Evolutionary conservation across 1,140 invertebrate genomes (phyloP), one percentile per base, ranked within the genome.

Genomic region (Drosophila ambigua): DNA sequence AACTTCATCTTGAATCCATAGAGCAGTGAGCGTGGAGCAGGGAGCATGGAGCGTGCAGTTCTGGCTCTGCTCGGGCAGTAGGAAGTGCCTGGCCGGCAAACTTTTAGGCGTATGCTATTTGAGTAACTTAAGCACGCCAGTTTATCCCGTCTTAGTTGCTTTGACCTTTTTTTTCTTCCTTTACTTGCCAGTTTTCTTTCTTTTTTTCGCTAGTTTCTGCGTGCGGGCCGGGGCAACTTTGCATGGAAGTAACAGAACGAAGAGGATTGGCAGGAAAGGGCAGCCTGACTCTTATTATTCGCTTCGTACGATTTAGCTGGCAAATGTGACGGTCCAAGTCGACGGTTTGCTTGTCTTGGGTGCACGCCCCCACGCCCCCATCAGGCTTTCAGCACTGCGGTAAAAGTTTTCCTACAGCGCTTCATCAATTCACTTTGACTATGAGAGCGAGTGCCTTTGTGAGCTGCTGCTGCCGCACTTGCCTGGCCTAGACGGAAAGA

Each of bases 351-450:
- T 39, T 39, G 11, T 39, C 35, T 39, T 39, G 39, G 35, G 62
- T 59, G 57, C 74, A 41, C 41, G 28, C 9, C 39, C 45, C 41
- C 45, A 57, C 23, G 50, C 67, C 13, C 20, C 6, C 26, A 0
- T 28, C 11, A 39, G 35, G 4, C 35, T 39, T 39, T 16, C 8
- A 28, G 49, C 24, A 43, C n/a, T 49, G 13, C 20, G 52, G 50
- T 16, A 78, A 87, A 87, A 79, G 55, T 85, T 87, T 81, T 62
- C 54, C 64, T 52, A 75, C 51, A 72, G 65, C 66, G 82, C 82
- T 87, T 85, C 83, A 85, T 87, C 82, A 85, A 85, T 85, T 85
- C 82, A 87, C 82, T 85, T 85, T 85, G 83, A 83, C 79, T 83
- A 52, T 69, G 35, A 5, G 35, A 39, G 26, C 5, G 65, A 48